These are phyloP conservation scores for human DNA, from an alignment of 2,113 vertebrate genomes.

Conservation along the genomic window GRCh38 chr5:133264501-133265000, in stretches of 20 bases:
- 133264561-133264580: neutral
- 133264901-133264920: neutral
- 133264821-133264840: constrained; percentile 61
- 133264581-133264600: neutral
- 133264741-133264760: constrained; percentile 2
- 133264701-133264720: constrained; percentile 29
- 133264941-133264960: constrained; percentile 20
- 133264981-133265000: neutral
- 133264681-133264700: constrained; percentile 16
- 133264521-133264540: neutral
- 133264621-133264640: neutral
- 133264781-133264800: constrained; percentile 53
- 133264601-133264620: neutral
- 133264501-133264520: neutral
- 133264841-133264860: constrained; percentile 56
- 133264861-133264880: neutral
- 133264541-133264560: neutral
- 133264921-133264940: neutral
- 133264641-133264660: neutral
- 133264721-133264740: constrained; percentile 31
- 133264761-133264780: constrained; percentile 49
- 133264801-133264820: neutral
- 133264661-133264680: neutral
- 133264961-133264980: neutral
- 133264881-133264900: accelerated